Evolutionary conservation across 1,140 invertebrate genomes (phyloP).

Genomic region (Manduca sexta): DNA sequence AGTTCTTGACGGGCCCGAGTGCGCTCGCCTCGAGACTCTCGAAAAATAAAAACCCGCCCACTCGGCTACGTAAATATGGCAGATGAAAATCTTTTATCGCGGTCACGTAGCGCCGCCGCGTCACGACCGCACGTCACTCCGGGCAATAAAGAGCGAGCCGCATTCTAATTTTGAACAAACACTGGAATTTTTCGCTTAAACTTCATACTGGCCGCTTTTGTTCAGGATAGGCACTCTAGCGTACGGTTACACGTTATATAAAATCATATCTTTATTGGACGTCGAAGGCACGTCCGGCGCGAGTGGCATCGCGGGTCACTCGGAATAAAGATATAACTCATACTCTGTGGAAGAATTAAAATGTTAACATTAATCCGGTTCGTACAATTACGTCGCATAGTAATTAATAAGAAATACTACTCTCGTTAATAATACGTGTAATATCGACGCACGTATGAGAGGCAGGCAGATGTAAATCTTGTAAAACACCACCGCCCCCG

Average conservation of each 20-base stretch:
- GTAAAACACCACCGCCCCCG: slow-evolving; percentile 39
- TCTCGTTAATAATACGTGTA: slow-evolving; percentile 60
- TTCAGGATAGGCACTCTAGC: slow-evolving; percentile 37
- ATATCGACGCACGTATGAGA: slow-evolving; percentile 41
- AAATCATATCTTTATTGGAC: slow-evolving; percentile 55
- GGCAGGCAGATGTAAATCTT: slow-evolving; percentile 53
- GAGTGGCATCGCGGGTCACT: slow-evolving; percentile 29
- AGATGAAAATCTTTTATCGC: slow-evolving; percentile 72
- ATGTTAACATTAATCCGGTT: slow-evolving; percentile 37
- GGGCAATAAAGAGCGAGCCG: slow-evolving; percentile 63
- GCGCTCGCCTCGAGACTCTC: slow-evolving; percentile 52
- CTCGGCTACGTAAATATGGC: slow-evolving; percentile 70
- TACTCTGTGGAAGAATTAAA: slow-evolving; percentile 43
- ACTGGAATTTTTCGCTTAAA: slow-evolving; percentile 62
- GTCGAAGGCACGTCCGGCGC: slow-evolving; percentile 45
- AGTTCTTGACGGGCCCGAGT: slow-evolving; percentile 35
- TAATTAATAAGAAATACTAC: slow-evolving; percentile 55
- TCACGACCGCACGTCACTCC: slow-evolving; percentile 68
- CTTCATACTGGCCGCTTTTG: slow-evolving; percentile 30
- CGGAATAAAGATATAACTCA: slow-evolving; percentile 45
- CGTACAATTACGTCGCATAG: slow-evolving; percentile 45
- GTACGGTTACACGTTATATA: slow-evolving; percentile 32
- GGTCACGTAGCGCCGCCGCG: slow-evolving; percentile 66
- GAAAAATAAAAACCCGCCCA: slow-evolving; percentile 70
- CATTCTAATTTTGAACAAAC: slow-evolving; percentile 71